Conservation (phyloP, 2,113 vertebrate species). For the Semnornis frantzii region DNA sequence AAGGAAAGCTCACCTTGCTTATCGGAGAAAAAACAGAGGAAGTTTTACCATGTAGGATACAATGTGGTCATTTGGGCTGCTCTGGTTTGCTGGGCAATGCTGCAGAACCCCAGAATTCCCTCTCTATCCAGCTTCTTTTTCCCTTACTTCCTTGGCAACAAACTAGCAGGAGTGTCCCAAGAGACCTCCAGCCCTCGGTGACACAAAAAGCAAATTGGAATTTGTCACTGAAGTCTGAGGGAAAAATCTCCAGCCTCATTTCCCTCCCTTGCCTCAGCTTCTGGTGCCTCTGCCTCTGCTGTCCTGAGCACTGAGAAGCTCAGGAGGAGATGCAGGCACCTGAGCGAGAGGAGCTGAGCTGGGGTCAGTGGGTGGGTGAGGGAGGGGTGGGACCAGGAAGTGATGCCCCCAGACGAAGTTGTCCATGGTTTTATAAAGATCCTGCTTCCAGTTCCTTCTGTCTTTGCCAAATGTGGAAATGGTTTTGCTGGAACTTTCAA, state of each 20-base stretch:
- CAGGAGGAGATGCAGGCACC: not conserved
- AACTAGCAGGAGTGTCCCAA: not conserved
- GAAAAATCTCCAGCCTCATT: accelerated
- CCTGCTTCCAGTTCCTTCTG: not conserved
- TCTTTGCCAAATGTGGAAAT: not conserved
- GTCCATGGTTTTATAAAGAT: not conserved
- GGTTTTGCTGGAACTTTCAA: not conserved
- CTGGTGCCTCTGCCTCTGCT: too few species aligned
- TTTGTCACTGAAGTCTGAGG: not conserved
- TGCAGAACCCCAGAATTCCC: not conserved
- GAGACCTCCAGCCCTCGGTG: not conserved
- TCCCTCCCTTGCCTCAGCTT: not conserved
- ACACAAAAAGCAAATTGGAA: not conserved
- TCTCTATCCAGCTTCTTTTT: not conserved
- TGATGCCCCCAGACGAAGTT: not conserved
- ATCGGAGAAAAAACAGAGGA: not conserved
- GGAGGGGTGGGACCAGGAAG: not conserved
- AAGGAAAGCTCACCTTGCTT: not conserved
- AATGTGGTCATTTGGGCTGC: not conserved
- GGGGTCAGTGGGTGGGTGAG: not conserved
- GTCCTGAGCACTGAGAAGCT: not conserved
- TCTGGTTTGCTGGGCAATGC: not conserved
- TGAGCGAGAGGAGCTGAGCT: not conserved
- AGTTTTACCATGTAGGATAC: not conserved
- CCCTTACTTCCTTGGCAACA: not conserved